These are phyloP conservation scores for Drosophila mojavensis DNA, from an alignment of 1,140 invertebrate genomes.

Conservation along the genomic window DNA sequence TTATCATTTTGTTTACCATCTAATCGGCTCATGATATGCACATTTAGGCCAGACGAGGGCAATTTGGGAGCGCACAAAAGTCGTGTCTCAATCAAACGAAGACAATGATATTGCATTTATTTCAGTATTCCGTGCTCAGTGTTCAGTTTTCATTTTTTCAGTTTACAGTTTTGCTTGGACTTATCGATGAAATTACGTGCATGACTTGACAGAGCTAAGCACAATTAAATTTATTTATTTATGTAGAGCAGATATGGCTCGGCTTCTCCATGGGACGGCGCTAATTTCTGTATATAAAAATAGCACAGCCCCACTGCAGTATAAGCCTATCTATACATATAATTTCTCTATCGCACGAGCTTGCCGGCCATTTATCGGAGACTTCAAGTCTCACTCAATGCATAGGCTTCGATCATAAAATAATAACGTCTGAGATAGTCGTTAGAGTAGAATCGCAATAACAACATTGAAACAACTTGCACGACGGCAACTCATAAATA, in stretches of 20 bases:
- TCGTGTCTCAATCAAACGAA: conserved; percentile 31
- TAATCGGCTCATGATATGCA: conserved; percentile 36
- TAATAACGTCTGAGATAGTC: conserved; percentile 22
- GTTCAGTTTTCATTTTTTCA: no score
- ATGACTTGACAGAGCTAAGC: conserved; percentile 27
- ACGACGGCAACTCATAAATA: conserved; percentile 72
- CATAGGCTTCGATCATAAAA: conserved; percentile 27
- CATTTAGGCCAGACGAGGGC: conserved; percentile 9
- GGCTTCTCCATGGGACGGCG: conserved; percentile 25
- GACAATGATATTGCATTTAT: conserved; percentile 42
- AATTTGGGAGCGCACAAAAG: background rate
- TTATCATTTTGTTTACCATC: background rate
- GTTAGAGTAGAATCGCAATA: conserved; percentile 30
- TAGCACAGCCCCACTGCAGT: background rate
- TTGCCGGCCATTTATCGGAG: background rate
- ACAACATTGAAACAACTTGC: conserved; percentile 52
- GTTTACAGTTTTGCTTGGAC: conserved; percentile 5
- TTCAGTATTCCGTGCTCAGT: background rate
- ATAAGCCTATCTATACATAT: background rate
- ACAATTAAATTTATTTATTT: conserved; percentile 7
- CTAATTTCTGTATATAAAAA: conserved; percentile 13
- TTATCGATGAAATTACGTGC: conserved; percentile 22
- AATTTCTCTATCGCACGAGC: background rate
- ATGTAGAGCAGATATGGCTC: conserved; percentile 16
- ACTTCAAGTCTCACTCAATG: background rate